Evolutionary conservation across 1,140 invertebrate genomes (phyloP), one percentile per base, ranked within the genome.

Genomic region (Cotesia chilonis): DNA sequence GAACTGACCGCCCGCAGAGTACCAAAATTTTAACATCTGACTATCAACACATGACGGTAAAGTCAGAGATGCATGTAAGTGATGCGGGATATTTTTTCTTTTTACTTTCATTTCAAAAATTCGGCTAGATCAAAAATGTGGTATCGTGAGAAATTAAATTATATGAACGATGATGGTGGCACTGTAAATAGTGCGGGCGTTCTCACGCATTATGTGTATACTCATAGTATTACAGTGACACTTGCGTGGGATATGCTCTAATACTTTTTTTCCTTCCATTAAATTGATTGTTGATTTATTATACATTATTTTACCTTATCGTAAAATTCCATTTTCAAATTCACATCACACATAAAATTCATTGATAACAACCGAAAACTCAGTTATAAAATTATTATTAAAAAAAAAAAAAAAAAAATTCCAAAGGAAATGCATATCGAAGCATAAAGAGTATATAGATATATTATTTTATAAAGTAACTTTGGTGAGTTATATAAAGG

Each of bases 101-200:
- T 68, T 4, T 55, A 38, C 14, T 41, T 4, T 38, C 36, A 64
- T 68, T 68, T 14, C 17, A 68, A 68, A 68, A 55, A 55, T 55
- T 41, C 51, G 20, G 3, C 41, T 51, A 12, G 12, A 36, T 55
- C 52, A 20, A 55, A 66, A 68, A 68, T 68, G 35, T 35, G 0
- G 12, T 37, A 55, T 68, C 66, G 66, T 68, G 66, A 68, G 66
- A 68, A 68, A 68, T 68, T 55, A 28, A 57, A 68, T 68, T 68
- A 14, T 64, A 64, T 2, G 17, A 7, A 67, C 9, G 66, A 57
- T 68, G 51, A 37, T 68, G 66, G 51, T 68, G 12, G 51, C 20
- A 12, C 7, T 12, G n/a, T 7, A n/a, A 35, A 57, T 20, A 68
- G 66, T 68, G 66, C 66, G 66, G 66, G 66, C 52, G 66, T 68